phyloP scores from a whole-genome alignment of 1,140 invertebrate genomes.

The Nylanderia fulva region DNA sequence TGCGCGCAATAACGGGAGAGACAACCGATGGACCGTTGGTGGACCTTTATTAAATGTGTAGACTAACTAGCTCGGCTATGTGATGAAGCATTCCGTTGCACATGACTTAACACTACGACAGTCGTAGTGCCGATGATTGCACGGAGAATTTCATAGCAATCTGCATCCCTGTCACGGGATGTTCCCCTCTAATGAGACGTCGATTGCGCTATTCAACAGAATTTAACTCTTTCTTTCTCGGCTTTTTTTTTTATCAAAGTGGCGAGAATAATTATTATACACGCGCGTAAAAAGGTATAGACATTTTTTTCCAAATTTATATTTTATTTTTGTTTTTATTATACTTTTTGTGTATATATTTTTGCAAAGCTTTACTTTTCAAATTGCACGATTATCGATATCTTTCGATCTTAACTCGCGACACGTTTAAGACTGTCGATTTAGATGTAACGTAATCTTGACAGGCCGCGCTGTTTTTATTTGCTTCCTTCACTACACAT shows the following conservation, averaged over 20 bases:
- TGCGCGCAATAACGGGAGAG: conserved; percentile 43
- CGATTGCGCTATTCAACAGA: conserved; percentile 45
- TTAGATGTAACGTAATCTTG: conserved; percentile 17
- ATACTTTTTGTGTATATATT: neutral
- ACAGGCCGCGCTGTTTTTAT: neutral
- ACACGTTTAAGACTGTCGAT: conserved; percentile 5
- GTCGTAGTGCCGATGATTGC: conserved; percentile 52
- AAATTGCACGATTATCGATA: conserved; percentile 15
- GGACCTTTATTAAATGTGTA: conserved; percentile 82
- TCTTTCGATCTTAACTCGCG: neutral
- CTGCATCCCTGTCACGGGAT: conserved; percentile 36
- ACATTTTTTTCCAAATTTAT: too few species aligned
- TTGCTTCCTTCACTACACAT: neutral
- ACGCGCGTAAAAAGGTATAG: too few species aligned
- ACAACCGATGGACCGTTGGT: conserved; percentile 37
- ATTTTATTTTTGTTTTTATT: neutral
- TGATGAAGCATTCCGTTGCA: conserved; percentile 84
- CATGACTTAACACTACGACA: conserved; percentile 80
- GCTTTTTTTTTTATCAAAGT: neutral
- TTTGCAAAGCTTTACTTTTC: neutral
- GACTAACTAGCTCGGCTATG: conserved; percentile 81
- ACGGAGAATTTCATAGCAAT: conserved; percentile 73
- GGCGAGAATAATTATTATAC: neutral
- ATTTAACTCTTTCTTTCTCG: conserved; percentile 9
- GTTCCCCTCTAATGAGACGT: conserved; percentile 61